phyloP scores from a whole-genome alignment of 2,113 vertebrate genomes.

The Grammatotria lemairii region DNA sequence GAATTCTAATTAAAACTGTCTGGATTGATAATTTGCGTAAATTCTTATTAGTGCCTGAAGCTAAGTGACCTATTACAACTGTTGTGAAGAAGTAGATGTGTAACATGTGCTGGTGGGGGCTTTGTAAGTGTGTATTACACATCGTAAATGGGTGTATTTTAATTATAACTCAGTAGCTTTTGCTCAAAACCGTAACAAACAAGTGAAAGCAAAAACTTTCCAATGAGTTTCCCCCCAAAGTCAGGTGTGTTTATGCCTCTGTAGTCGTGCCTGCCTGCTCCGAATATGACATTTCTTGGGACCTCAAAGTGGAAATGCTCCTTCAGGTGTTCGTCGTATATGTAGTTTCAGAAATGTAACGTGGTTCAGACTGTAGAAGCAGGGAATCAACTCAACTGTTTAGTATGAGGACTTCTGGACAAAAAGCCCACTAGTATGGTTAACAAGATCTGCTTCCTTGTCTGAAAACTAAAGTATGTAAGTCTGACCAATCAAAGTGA shows the following conservation, averaged over 20 bases:
- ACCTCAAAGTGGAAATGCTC: background rate
- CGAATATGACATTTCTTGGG: background rate
- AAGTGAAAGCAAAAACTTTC: background rate
- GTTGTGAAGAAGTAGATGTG: background rate
- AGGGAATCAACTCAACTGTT: background rate
- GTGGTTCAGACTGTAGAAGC: background rate
- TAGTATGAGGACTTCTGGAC: background rate
- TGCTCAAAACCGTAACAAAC: background rate
- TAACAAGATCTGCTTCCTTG: background rate
- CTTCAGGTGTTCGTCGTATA: background rate
- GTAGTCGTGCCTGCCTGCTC: fast-evolving
- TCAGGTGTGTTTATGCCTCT: background rate
- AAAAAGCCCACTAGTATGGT: background rate
- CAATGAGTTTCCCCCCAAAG: background rate
- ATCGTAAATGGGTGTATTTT: background rate
- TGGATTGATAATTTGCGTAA: background rate
- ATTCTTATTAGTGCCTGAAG: background rate
- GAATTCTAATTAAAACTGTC: background rate
- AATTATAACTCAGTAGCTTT: background rate
- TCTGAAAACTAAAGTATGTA: background rate
- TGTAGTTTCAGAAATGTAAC: background rate
- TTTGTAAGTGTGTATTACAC: background rate
- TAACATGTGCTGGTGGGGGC: background rate
- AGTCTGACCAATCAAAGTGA: background rate
- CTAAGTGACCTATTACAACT: background rate